A percentile compares a stretch with the other conserved stretches of the same genome.
These are phyloP conservation scores for Psittacula echo DNA, from an alignment of 2,797 vertebrate species.

Conservation along the genomic window DNA sequence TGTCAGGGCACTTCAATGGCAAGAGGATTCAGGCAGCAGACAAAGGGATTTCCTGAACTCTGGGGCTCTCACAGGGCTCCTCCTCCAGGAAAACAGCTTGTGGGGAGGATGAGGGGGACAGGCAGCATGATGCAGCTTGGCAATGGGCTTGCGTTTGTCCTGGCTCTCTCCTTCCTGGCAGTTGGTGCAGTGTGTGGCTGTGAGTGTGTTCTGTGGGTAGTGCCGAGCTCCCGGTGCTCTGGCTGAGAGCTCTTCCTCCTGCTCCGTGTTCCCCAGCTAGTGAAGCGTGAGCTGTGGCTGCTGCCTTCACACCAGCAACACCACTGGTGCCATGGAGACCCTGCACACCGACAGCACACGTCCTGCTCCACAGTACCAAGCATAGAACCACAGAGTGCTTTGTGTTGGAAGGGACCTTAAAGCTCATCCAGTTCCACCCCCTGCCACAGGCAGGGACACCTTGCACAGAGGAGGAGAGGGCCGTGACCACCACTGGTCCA, in stretches of 20 bases:
- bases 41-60: neutral
- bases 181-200: neutral
- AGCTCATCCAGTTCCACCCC: neutral
- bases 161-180: neutral
- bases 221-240: neutral
- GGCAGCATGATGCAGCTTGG: neutral
- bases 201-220: neutral
- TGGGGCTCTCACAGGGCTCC: neutral
- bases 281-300: neutral
- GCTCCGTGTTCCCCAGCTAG: accelerated
- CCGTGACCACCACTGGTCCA: neutral
- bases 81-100: neutral
- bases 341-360: accelerated
- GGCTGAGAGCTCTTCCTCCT: neutral
- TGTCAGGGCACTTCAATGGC: neutral
- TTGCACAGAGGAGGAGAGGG: neutral
- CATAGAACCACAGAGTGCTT: neutral
- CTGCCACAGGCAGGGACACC: neutral
- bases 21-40: neutral
- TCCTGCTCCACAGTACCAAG: neutral
- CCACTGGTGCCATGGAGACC: accelerated
- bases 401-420: neutral
- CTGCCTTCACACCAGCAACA: accelerated
- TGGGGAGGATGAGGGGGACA: neutral
- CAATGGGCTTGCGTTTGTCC: neutral